Percentiles rank a stretch among this genome's conserved stretches.
Conservation (phyloP, 2,113 vertebrate genomes). For the Carettochelys insculpta region DNA sequence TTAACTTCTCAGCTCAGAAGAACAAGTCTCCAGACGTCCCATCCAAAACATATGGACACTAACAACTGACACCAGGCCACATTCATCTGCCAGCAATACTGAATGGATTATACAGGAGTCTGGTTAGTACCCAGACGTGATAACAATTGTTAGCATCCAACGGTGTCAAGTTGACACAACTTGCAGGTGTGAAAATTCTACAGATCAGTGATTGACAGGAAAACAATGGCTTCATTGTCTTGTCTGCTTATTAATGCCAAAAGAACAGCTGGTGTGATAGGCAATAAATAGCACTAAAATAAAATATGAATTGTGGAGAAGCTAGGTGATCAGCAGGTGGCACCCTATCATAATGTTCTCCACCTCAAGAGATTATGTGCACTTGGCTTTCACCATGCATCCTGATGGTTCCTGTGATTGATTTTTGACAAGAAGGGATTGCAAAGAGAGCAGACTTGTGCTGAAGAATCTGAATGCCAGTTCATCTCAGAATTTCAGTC, state of each 20-base stretch:
- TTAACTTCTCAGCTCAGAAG: neutral
- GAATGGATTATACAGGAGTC: fast-evolving
- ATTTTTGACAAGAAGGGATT: neutral
- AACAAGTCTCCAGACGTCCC: neutral
- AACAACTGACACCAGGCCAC: neutral
- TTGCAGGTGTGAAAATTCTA: neutral
- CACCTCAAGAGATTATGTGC: fast-evolving
- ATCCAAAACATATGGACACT: neutral
- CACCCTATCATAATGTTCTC: neutral
- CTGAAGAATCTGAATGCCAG: neutral
- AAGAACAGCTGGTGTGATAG: neutral
- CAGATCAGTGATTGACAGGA: neutral
- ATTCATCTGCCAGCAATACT: neutral
- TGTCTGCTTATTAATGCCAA: neutral
- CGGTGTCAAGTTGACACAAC: neutral
- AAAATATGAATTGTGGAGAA: neutral
- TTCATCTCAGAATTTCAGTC: fast-evolving
- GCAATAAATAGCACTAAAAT: neutral
- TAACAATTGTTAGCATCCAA: neutral
- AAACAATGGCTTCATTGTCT: fast-evolving
- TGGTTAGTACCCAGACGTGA: fast-evolving
- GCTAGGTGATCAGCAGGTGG: slow-evolving; percentile 32
- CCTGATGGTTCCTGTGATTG: fast-evolving
- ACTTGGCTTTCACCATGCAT: fast-evolving
- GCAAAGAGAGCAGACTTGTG: neutral